Evolutionary conservation across 2,888 invertebrate species (phyloP).

Genomic region (Sisyra nigra): DNA sequence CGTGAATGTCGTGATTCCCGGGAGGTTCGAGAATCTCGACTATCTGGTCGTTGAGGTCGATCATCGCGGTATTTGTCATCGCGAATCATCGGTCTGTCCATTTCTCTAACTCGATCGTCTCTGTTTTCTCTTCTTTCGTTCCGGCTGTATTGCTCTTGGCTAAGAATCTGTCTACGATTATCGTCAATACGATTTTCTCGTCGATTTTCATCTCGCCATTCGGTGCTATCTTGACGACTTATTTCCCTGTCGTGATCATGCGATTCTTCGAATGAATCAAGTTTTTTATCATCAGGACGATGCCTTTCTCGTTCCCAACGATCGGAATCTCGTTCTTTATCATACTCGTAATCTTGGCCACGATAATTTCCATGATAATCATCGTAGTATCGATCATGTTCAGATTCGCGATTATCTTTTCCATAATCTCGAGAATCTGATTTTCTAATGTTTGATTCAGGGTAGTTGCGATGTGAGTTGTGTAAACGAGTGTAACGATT

Average conservation of each 20-base stretch:
- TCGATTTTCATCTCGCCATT: slow-evolving; percentile 18
- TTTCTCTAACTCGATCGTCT: slow-evolving; percentile 1
- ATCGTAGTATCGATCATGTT: slow-evolving; percentile 25
- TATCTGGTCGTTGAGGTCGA: slow-evolving; percentile 39
- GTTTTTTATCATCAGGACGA: slow-evolving; percentile 3
- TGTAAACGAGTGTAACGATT: slow-evolving; percentile 18
- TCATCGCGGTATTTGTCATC: slow-evolving; percentile 22
- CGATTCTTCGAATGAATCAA: slow-evolving; percentile 19
- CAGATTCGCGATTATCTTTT: slow-evolving; percentile 21
- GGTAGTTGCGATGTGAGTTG: slow-evolving; percentile 18
- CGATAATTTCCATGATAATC: slow-evolving; percentile 21
- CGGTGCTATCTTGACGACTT: slow-evolving; percentile 11
- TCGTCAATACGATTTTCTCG: slow-evolving; percentile 18
- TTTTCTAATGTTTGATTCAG: slow-evolving; percentile 17
- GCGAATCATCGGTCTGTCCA: not conserved
- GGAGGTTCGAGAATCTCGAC: slow-evolving; percentile 36
- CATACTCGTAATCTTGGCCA: slow-evolving; percentile 17
- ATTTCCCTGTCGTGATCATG: slow-evolving; percentile 24
- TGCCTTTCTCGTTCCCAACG: slow-evolving; percentile 11
- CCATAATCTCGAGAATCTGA: slow-evolving; percentile 22
- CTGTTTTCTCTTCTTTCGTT: not conserved
- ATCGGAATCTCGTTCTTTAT: slow-evolving; percentile 11
- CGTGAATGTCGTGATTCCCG: slow-evolving; percentile 33
- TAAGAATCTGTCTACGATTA: not conserved
- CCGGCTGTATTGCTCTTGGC: not conserved